Evolutionary conservation across 2,888 invertebrate genomes (phyloP).

Genomic region (Phyllotreta cruciferae): DNA sequence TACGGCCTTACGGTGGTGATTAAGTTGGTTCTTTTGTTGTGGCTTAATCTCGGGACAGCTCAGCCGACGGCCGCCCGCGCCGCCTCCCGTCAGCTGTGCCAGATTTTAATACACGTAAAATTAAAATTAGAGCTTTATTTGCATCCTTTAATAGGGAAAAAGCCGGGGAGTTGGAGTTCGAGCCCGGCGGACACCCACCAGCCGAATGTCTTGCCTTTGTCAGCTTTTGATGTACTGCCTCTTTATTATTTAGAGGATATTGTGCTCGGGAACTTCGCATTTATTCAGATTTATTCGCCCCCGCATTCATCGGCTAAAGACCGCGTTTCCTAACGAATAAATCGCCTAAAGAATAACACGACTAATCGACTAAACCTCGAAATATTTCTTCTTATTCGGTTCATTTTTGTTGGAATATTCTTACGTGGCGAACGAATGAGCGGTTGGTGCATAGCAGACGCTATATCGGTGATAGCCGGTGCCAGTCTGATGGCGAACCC

Average conservation of each 20-base stretch:
- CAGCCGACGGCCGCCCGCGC: constrained; percentile 50
- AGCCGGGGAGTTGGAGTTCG: constrained; percentile 43
- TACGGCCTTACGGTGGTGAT: constrained; percentile 57
- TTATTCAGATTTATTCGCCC: background rate
- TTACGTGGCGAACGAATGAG: too few relatives aligned
- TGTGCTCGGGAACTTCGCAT: constrained; percentile 6
- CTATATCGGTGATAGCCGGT: too few relatives aligned
- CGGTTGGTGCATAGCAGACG: too few relatives aligned
- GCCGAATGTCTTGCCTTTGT: constrained; percentile 37
- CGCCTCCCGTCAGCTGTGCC: constrained; percentile 62
- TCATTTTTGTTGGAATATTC: too few relatives aligned
- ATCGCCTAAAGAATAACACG: too few relatives aligned
- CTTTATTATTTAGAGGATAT: constrained; percentile 32
- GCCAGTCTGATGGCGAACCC: too few relatives aligned
- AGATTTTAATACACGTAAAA: constrained; percentile 68
- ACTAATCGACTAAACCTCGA: too few relatives aligned
- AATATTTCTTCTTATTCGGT: too few relatives aligned
- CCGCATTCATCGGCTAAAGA: too few relatives aligned
- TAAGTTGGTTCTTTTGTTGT: constrained; percentile 58
- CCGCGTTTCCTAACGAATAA: too few relatives aligned
- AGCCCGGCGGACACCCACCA: constrained; percentile 33
- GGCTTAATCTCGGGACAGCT: constrained; percentile 56
- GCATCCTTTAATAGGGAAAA: constrained; percentile 68
- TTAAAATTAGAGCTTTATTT: constrained; percentile 68
- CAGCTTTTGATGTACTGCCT: constrained; percentile 38